phyloP scores from a whole-genome alignment of 2,888 invertebrate genomes.

The Pelosia muscerda region DNA sequence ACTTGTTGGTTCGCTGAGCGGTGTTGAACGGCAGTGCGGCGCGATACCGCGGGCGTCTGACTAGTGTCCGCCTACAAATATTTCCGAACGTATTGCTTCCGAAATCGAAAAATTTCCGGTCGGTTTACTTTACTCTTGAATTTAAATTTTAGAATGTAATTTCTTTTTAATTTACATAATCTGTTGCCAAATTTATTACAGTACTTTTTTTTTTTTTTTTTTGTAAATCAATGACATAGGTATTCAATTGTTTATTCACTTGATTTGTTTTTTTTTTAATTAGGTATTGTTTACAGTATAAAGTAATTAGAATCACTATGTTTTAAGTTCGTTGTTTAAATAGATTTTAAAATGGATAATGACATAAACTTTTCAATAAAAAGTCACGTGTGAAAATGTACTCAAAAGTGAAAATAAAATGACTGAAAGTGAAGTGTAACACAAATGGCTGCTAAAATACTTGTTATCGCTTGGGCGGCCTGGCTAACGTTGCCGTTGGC shows the following conservation, averaged over 20 bases:
- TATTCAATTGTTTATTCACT: neutral
- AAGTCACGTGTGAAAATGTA: slow-evolving; percentile 63
- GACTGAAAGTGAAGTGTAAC: slow-evolving; percentile 69
- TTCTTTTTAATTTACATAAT: neutral
- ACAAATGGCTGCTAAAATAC: slow-evolving; percentile 73
- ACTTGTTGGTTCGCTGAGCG: slow-evolving; percentile 80
- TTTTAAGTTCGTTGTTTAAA: slow-evolving; percentile 28
- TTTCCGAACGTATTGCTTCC: slow-evolving; percentile 61
- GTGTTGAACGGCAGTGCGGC: slow-evolving; percentile 80
- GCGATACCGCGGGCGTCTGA: slow-evolving; percentile 69
- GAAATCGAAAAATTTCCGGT: slow-evolving; percentile 56
- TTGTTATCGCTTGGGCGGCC: slow-evolving; percentile 78
- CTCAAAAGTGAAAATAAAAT: slow-evolving; percentile 77
- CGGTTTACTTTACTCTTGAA: slow-evolving; percentile 37
- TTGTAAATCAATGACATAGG: too few relatives aligned
- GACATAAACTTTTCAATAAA: slow-evolving; percentile 50
- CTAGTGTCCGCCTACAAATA: slow-evolving; percentile 61
- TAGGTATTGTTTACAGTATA: slow-evolving; percentile 10
- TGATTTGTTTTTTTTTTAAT: neutral
- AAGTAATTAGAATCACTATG: slow-evolving; percentile 17
- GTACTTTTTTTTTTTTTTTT: neutral
- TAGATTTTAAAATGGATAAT: slow-evolving; percentile 59
- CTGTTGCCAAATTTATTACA: neutral
- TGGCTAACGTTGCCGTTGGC: slow-evolving; percentile 84
- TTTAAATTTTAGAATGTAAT: slow-evolving; percentile 29